Evolutionary conservation across 2,797 vertebrate species (phyloP), one percentile per base, ranked within the genome.

Genomic region (Oreonectes daqikongensis): DNA sequence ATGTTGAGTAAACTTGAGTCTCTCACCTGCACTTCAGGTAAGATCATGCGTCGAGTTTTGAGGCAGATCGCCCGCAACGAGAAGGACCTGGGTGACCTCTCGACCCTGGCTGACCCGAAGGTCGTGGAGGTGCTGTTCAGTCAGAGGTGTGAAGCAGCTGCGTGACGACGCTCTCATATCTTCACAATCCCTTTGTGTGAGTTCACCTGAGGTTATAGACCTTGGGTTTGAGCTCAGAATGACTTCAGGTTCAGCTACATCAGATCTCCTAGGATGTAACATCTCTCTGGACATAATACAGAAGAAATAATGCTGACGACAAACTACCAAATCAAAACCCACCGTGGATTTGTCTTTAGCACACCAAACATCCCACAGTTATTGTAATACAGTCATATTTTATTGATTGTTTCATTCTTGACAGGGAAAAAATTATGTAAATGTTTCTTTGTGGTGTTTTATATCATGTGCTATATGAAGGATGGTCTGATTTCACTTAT

Each of bases 1-100:
- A 40, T 40, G 38, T 2, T 12, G 1, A 40, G 11, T 57, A 48
- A 20, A 65, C 15, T 15, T 1, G 50, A n/a, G 1, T 10, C 26
- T 44, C 18, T 9, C 20, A 22, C 35, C 10, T 15, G 0, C 65
- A 22, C 32, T 17, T 4, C 78, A 95, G 93, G 93, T 38, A 94
- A 95, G 84, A 94, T 95, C 79, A 93, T 94, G 94, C 85, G 93
- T 24, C 85, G 94, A 11, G 84, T 95, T 74, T 89, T 95, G 59
- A 84, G 94, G 59, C 90, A 93, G 85, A 90, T 94, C 32, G 94
- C 93, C 5, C 88, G 92, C 26, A 93, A 94, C 9, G 93, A 94
- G 65, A 91, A 87, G 83, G 93, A 95, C 79, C 86, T 94, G 53
- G 94, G 93, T 2, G 94, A 95, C 87, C 90, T 93, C 14, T 95